phyloP scores from a whole-genome alignment of 35 echinoderm and acorn worm species.

The Nesometra sesokonis region DNA sequence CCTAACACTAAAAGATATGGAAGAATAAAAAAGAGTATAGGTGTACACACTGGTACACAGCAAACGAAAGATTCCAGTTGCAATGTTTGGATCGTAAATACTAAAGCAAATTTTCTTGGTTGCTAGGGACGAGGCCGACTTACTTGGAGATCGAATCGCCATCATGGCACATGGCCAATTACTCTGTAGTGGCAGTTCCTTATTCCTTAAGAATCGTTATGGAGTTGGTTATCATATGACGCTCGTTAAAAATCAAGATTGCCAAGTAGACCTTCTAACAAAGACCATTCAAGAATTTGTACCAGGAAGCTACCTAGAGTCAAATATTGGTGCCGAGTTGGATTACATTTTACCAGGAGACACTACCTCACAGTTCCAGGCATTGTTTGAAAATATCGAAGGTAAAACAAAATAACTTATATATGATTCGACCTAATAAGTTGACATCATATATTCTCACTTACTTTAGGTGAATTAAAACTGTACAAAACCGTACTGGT shows the following conservation, averaged over 20 bases:
- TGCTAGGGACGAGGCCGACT: constrained; percentile 91
- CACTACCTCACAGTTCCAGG: constrained; percentile 37
- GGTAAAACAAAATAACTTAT: too few species aligned
- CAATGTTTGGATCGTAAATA: too few species aligned
- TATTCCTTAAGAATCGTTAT: constrained; percentile 95
- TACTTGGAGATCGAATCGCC: constrained; percentile 95
- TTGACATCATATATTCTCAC: too few species aligned
- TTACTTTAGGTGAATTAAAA: too few species aligned
- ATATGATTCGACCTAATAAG: too few species aligned
- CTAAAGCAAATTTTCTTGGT: not conserved
- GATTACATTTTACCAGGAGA: constrained; percentile 81
- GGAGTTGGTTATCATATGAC: constrained; percentile 93
- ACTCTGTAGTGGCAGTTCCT: constrained; percentile 72
- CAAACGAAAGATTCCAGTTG: too few species aligned
- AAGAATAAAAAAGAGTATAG: too few species aligned
- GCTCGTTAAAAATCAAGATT: constrained; percentile 52
- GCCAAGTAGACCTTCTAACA: constrained; percentile 23
- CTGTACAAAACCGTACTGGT: too few species aligned
- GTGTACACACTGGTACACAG: too few species aligned
- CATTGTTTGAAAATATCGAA: constrained; percentile 65
- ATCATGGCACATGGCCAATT: constrained; percentile 98
- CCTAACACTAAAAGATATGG: too few species aligned
- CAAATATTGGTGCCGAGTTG: constrained; percentile 59
- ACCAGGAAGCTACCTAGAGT: constrained; percentile 44
- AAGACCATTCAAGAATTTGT: constrained; percentile 41